A percentile compares a stretch with the other conserved stretches of the same genome.
Conservation (phyloP, 2,113 vertebrate genomes). For the Thamnaconus septentrionalis region DNA sequence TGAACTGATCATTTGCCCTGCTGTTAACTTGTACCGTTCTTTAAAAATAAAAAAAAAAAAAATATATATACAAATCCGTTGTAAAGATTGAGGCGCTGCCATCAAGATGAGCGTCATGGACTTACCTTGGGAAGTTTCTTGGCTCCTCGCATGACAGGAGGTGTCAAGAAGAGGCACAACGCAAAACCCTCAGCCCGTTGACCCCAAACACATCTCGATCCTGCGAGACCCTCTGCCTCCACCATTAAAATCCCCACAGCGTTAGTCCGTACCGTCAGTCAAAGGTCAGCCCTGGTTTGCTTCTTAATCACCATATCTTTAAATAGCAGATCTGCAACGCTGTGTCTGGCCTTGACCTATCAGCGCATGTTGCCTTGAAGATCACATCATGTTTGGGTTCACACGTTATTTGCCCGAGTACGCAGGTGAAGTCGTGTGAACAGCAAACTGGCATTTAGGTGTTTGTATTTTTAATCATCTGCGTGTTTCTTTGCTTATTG, state of each 20-base stretch:
- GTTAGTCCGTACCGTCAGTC: slow-evolving; percentile 65
- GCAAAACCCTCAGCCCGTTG: no score
- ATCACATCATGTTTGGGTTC: slow-evolving; percentile 29
- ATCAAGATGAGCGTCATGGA: no score
- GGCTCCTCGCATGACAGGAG: no score
- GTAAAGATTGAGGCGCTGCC: slow-evolving; percentile 8
- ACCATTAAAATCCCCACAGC: slow-evolving; percentile 57
- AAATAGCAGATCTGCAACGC: slow-evolving; percentile 58
- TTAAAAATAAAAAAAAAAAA: not conserved
- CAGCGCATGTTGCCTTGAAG: slow-evolving; percentile 38
- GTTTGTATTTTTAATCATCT: no score
- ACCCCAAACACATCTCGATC: slow-evolving; percentile 17
- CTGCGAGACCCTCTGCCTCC: slow-evolving; percentile 45
- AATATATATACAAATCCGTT: not conserved
- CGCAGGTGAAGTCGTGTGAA: no score
- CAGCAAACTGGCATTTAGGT: no score
- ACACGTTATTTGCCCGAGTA: no score
- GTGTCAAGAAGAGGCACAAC: no score
- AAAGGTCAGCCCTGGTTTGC: slow-evolving; percentile 73
- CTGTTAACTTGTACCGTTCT: slow-evolving; percentile 41
- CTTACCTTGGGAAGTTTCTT: no score
- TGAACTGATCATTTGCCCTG: slow-evolving; percentile 32
- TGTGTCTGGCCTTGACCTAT: slow-evolving; percentile 48
- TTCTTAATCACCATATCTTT: slow-evolving; percentile 72
- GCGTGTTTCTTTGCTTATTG: no score